Base-by-base conservation (phyloP, 1,140 invertebrate genomes). In the Drosophila repleta region DNA sequence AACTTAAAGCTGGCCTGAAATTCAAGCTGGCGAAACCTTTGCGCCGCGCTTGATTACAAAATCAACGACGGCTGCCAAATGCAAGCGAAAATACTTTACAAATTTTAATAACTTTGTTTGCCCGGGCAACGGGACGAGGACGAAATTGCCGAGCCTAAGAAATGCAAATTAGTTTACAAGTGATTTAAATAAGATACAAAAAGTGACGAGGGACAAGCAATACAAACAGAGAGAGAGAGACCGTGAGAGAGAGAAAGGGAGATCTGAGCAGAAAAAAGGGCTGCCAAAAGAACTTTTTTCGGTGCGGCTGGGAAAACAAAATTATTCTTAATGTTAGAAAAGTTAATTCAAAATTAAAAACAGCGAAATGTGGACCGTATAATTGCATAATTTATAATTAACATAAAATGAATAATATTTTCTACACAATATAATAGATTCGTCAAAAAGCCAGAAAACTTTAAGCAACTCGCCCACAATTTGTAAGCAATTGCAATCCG, bases 101-200 rank as follows among this genome's bases (percentile, higher is more conserved):
- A 69, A 75, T 76, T 85, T 77, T 87, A 78, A 87, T 82, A 85
- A 87, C 78, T 87, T 82, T 87, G 78, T 75, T 75, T 75, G 39
- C 41, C 51, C 32, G 51, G 57, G 45, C 70, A 73, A 68, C 65
- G 62, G 57, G 48, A 57, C 57, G 24, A 68, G 57, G 48, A 57
- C 57, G 24, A 72, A 65, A 76, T 51, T 41, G 80, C 57, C 63
- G 69, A 70, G 74, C 82, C 82, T 55, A 81, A 75, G 61, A 85
- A 87, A 85, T 85, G 74, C 82, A 85, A 85, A 85, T 85, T 76
- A 87, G 82, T 70, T 78, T 75, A 85, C 74, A 87, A 82, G 70
- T 79, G 78, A 87, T 82, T 82, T 82, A 78, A 85, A 85, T 87
- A 85, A 87, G 82, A 85, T 82, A 78, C 77, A 87, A 87, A 85